A percentile compares a stretch with the other conserved stretches of the same genome.
phyloP scores from a whole-genome alignment of 2,797 vertebrate species.

The Smutsia gigantea region DNA sequence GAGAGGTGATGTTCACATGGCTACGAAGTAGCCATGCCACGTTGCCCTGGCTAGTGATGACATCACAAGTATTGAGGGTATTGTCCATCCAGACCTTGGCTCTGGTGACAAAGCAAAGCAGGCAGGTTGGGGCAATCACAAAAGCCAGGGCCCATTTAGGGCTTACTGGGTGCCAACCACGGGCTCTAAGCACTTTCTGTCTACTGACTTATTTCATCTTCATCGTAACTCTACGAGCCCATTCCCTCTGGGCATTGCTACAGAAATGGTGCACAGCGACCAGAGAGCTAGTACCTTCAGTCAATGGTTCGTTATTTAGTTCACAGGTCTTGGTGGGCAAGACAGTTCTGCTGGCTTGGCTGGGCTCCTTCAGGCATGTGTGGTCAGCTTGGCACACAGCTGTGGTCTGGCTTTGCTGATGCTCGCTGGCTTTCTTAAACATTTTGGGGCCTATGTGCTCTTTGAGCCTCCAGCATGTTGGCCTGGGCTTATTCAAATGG shows the following conservation, averaged over 20 bases:
- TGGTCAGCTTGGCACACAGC: background rate
- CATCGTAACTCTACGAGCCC: accelerated
- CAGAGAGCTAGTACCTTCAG: background rate
- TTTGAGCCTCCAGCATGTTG: background rate
- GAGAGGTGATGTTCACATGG: background rate
- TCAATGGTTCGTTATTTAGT: background rate
- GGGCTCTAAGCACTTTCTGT: too few species aligned
- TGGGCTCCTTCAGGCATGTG: background rate
- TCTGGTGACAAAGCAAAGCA: background rate
- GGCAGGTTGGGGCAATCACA: background rate
- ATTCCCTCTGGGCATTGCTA: accelerated
- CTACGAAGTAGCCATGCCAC: too few species aligned
- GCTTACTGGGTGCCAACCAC: too few species aligned
- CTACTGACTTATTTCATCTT: background rate
- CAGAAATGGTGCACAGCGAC: too few species aligned
- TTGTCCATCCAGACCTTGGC: background rate
- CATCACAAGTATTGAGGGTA: background rate
- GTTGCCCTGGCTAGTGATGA: background rate
- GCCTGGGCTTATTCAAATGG: background rate
- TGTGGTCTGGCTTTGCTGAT: background rate
- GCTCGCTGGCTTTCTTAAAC: background rate
- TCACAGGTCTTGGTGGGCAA: too few species aligned
- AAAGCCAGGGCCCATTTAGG: background rate
- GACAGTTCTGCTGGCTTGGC: background rate
- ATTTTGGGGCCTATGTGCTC: background rate